phyloP scores from a whole-genome alignment of 2,113 vertebrate species.

The Gadus chalcogrammus region DNA sequence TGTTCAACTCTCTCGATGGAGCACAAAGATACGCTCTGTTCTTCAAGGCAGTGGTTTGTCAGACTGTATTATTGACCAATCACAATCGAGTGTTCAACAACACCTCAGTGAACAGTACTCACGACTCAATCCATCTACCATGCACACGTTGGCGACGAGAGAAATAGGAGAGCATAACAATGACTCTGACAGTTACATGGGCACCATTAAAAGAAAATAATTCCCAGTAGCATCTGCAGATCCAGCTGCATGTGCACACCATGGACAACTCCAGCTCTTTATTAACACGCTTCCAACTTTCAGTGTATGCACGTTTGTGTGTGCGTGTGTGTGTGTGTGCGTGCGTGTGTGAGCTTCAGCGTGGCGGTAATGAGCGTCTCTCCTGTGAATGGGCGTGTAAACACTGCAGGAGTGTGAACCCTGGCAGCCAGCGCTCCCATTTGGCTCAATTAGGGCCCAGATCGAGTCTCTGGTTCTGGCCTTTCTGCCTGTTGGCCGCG shows the following conservation, averaged over 20 bases:
- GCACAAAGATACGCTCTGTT: too few species aligned
- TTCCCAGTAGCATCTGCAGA: constrained; percentile 55
- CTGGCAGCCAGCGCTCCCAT: constrained; percentile 76
- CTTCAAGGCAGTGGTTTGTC: too few species aligned
- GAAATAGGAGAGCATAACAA: constrained; percentile 41
- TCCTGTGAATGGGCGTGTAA: constrained; percentile 67
- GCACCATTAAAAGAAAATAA: constrained; percentile 46
- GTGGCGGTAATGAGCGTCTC: constrained; percentile 64
- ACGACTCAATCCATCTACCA: neutral
- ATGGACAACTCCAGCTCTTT: constrained; percentile 51
- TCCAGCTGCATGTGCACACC: constrained; percentile 17
- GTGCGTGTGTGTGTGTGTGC: constrained; percentile 22
- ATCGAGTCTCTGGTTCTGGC: constrained; percentile 68
- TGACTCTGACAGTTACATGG: constrained; percentile 42
- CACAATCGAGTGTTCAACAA: too few species aligned
- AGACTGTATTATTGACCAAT: too few species aligned
- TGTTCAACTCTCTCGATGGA: too few species aligned
- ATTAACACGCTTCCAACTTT: constrained; percentile 45
- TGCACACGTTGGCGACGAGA: constrained; percentile 19
- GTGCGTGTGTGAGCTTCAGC: constrained; percentile 37
- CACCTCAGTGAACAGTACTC: too few species aligned
- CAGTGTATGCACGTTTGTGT: neutral
- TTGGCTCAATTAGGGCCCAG: constrained; percentile 80
- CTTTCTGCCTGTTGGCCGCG: constrained; percentile 68
- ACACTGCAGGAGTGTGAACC: constrained; percentile 72